These are phyloP conservation scores for Podilymbus podiceps DNA, from an alignment of 2,113 vertebrate genomes.

Conservation along the genomic window DNA sequence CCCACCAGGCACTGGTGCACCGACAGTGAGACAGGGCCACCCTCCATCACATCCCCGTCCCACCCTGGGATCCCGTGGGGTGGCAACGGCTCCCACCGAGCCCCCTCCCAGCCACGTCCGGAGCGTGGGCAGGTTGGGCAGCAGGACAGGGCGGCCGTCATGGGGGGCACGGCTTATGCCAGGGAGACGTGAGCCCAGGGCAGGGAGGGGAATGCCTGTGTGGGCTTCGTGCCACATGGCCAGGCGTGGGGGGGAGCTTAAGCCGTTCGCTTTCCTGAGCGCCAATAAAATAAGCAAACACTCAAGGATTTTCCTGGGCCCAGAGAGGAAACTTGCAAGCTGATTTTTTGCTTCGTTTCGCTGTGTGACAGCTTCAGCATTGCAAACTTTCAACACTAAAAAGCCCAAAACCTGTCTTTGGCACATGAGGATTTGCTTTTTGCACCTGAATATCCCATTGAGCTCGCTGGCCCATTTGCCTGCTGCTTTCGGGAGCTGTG, in stretches of 20 bases:
- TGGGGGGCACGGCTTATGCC: neutral
- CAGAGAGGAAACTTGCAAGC: neutral
- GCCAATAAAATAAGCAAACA: neutral
- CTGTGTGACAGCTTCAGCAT: neutral
- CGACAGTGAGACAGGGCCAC: neutral
- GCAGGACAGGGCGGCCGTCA: rapidly evolving
- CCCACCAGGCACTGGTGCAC: neutral
- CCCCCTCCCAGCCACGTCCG: rapidly evolving
- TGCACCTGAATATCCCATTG: rapidly evolving
- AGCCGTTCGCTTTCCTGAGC: neutral
- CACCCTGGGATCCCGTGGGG: neutral
- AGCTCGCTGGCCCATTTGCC: rapidly evolving
- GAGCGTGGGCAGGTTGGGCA: rapidly evolving
- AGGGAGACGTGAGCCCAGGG: neutral
- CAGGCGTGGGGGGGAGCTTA: neutral
- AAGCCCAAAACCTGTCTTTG: neutral
- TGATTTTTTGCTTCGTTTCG: neutral
- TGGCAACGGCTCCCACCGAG: neutral
- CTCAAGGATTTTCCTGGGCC: neutral
- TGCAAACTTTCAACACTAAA: neutral
- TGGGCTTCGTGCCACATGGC: neutral
- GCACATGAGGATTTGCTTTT: neutral
- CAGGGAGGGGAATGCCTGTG: neutral
- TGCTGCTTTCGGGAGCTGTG: rapidly evolving
- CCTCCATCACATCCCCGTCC: neutral